phyloP scores from a whole-genome alignment of 2,797 vertebrate species.

The Pogoniulus pusillus region DNA sequence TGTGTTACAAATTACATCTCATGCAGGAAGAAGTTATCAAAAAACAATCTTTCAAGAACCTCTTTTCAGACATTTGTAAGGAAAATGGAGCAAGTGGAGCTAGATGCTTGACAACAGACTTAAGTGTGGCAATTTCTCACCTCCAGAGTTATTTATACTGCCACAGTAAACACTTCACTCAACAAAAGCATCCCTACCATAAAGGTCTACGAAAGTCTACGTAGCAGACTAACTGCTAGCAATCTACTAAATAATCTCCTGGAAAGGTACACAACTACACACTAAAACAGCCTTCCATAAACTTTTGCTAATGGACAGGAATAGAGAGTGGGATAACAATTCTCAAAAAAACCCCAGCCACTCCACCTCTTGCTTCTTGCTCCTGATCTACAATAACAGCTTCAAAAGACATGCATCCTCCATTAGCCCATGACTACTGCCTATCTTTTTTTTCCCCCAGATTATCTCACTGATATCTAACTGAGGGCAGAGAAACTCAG shows the following conservation, averaged over 20 bases:
- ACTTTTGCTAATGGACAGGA: background rate
- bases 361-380: background rate
- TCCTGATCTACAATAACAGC: background rate
- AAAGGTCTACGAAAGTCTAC: background rate
- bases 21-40: background rate
- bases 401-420: background rate
- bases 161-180: background rate
- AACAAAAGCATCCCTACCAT: background rate
- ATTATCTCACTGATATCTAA: background rate
- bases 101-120: background rate
- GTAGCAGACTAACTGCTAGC: background rate
- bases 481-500: background rate
- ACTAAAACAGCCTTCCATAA: background rate
- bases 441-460: background rate
- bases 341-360: background rate
- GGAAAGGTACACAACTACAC: background rate
- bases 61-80: background rate
- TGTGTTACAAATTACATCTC: background rate
- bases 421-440: background rate
- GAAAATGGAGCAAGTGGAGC: background rate
- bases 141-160: background rate
- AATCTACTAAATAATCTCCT: background rate
- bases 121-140: background rate
- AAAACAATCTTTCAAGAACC: background rate
- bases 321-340: background rate